Base-by-base conservation (phyloP, 2,888 invertebrate genomes). In the Lasioglossum morio region DNA sequence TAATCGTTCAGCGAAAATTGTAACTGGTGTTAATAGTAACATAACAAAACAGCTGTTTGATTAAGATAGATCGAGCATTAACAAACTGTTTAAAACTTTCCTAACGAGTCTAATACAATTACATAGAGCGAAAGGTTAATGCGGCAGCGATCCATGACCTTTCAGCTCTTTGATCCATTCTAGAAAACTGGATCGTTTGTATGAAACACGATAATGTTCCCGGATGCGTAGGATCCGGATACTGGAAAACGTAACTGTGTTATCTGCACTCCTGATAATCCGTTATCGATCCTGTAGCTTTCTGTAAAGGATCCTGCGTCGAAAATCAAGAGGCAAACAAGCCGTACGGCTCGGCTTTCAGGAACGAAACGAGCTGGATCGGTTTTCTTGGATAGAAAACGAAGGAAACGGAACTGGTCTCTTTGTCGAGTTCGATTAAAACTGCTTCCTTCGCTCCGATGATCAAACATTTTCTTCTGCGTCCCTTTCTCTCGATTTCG, bases 251-350 rank as follows among this genome's bases (percentile, higher is more conserved):
- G 53, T 23, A 53, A 34, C 66, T 7, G 34, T 8, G 8, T 66
- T 7, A 19, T 34, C 66, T 70, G 46, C 37, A n/a, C 23, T 75
- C 40, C 63, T 7, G 60, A 72, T 84, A 76, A 85, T 76, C 66
- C 57, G 27, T 74, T 88, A 88, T 82, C 87, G 82, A 87, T 82
- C 63, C 34, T 2, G 37, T n/a, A 40, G 46, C 40, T n/a, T n/a
- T n/a, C 34, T 14, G 19, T 37, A 16, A 66, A 77, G 48, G 79
- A 77, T 79, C 72, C 63, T 7, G 30, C 34, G 23, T 43, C n/a
- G 70, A 77, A 48, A 79, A 77, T 81, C 72, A 75, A 77, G 34
- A 19, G 72, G 40, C 63, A 76, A 84, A 53, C 78, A 75, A 48
- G 40, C 19, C 8, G 4, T 8, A 37, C 40, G 27, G 66, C 4